These are phyloP conservation scores for Mus minutoides DNA, from an alignment of 2,797 vertebrate species.

Conservation along the genomic window DNA sequence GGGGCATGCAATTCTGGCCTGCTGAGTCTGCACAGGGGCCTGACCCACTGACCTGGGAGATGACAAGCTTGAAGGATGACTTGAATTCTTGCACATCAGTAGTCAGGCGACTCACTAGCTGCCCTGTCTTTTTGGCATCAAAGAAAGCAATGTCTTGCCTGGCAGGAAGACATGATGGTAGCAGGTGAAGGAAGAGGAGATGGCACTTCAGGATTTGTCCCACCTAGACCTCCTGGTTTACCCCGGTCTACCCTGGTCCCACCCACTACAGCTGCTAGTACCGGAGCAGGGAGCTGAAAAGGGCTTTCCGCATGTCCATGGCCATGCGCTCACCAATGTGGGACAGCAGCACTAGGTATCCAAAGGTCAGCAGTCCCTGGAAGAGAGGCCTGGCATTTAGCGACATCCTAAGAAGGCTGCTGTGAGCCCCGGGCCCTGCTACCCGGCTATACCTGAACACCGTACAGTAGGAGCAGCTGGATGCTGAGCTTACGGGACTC, in stretches of 20 bases:
- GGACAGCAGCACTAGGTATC: conserved; percentile 95
- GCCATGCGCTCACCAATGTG: conserved; percentile 94
- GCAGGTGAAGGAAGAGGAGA: background rate
- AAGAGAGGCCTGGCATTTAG: conserved; percentile 56
- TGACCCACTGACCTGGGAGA: conserved; percentile 92
- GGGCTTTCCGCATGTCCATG: conserved; percentile 93
- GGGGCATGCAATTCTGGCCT: background rate
- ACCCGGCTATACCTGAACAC: conserved; percentile 89
- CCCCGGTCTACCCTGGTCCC: accelerated
- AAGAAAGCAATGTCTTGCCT: conserved; percentile 98
- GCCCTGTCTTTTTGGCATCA: conserved; percentile 95
- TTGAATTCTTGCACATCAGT: conserved; percentile 98
- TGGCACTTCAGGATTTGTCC: background rate
- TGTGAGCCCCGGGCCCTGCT: background rate
- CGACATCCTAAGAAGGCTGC: accelerated
- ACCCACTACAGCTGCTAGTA: conserved; percentile 16
- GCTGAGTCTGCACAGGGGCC: background rate
- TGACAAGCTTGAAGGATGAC: conserved; percentile 96
- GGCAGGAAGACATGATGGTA: background rate
- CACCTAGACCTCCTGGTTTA: accelerated
- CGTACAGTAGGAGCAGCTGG: conserved; percentile 91
- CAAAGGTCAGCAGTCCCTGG: conserved; percentile 94
- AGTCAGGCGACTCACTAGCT: conserved; percentile 95
- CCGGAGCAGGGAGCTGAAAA: conserved; percentile 94
- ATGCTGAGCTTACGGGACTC: conserved; percentile 89